Conservation (phyloP, 2,113 vertebrate genomes). For the Carassius carassius region DNA sequence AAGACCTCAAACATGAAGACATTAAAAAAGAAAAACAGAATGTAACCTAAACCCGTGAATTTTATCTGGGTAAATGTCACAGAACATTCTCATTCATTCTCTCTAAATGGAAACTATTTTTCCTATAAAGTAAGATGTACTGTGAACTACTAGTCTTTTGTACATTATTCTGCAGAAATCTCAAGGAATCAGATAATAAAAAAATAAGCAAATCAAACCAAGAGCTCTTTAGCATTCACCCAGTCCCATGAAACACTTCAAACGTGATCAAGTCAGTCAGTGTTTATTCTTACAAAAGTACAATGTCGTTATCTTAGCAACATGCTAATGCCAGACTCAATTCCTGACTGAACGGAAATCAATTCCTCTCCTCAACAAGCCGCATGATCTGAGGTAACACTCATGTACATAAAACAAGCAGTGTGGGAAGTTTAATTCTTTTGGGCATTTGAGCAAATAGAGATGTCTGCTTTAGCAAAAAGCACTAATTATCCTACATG, state of each 20-base stretch:
- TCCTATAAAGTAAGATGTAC: background rate
- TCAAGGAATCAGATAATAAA: too few relatives aligned
- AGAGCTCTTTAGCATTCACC: background rate
- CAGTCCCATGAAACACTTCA: background rate
- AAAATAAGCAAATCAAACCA: too few relatives aligned
- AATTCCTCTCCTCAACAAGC: background rate
- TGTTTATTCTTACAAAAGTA: background rate
- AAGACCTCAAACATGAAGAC: background rate
- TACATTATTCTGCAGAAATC: too few relatives aligned
- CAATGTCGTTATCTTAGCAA: background rate
- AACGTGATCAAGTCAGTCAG: background rate
- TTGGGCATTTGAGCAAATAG: background rate
- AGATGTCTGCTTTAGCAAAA: constrained; percentile 15
- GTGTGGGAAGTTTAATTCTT: background rate
- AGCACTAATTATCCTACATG: background rate
- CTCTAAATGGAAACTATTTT: background rate
- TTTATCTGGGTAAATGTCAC: background rate
- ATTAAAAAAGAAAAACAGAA: too few relatives aligned
- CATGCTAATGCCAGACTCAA: background rate
- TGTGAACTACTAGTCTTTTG: too few relatives aligned
- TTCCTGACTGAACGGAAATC: background rate
- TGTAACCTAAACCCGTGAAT: background rate
- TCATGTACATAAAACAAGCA: background rate
- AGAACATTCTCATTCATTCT: background rate
- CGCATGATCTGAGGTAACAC: background rate